A percentile compares a stretch with the other conserved stretches of the same genome.
phyloP scores from a whole-genome alignment of 1,140 invertebrate species.

The Papilio helenus region DNA sequence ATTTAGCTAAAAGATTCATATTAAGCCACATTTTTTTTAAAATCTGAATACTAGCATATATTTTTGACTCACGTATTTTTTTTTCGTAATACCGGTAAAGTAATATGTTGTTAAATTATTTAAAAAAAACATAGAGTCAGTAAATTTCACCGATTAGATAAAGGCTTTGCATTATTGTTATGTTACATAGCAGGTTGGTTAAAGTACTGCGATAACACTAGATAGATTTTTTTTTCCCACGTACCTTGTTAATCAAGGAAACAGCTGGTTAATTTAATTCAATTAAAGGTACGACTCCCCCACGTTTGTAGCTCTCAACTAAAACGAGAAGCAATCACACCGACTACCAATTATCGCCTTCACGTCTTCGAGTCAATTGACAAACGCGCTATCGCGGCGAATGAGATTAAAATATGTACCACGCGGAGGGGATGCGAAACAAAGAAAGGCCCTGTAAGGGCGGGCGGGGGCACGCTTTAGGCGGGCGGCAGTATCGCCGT shows the following conservation, averaged over 20 bases:
- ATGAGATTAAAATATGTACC: constrained; percentile 78
- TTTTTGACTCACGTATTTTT: no score
- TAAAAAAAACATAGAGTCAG: no score
- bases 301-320: constrained; percentile 41
- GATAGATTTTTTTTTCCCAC: background rate
- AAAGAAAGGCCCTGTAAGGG: constrained; percentile 75
- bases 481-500: constrained; percentile 62
- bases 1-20: background rate
- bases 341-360: constrained; percentile 41
- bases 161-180: no score
- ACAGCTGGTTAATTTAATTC: constrained; percentile 32
- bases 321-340: constrained; percentile 37
- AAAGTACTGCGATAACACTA: background rate
- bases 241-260: constrained; percentile 14
- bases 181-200: background rate
- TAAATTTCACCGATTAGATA: no score
- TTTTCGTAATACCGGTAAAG: no score
- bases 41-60: no score
- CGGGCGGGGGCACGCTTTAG: constrained; percentile 65
- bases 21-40: background rate
- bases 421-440: constrained; percentile 71
- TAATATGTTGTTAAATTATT: no score
- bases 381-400: constrained; percentile 62
- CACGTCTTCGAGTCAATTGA: constrained; percentile 65
- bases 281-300: constrained; percentile 31